phyloP scores from a whole-genome alignment of 2,797 vertebrate genomes.

The Sebastes melanostomus region DNA sequence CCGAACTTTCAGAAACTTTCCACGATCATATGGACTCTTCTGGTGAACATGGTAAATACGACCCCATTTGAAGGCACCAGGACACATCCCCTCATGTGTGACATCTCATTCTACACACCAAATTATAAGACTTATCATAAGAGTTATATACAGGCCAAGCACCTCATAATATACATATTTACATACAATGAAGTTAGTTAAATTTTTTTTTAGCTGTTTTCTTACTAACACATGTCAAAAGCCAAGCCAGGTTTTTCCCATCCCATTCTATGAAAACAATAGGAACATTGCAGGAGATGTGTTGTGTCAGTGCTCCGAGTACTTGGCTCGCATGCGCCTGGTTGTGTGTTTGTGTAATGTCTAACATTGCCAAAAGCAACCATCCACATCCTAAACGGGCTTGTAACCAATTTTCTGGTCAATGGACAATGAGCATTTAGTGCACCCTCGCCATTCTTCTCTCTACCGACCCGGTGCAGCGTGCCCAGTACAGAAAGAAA shows the following conservation, averaged over 20 bases:
- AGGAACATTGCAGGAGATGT: background rate
- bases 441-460: conserved; percentile 2
- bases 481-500: background rate
- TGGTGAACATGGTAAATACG: too few relatives aligned
- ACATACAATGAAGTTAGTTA: background rate
- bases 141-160: background rate
- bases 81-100: background rate
- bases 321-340: conserved; percentile 7
- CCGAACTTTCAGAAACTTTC: too few relatives aligned
- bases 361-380: conserved; percentile 50
- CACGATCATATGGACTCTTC: too few relatives aligned
- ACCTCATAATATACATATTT: background rate
- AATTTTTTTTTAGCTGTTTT: background rate
- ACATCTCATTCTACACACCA: background rate
- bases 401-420: conserved; percentile 68
- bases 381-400: conserved; percentile 54
- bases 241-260: background rate
- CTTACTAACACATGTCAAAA: background rate
- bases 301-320: background rate
- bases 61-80: too few relatives aligned
- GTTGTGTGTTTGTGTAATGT: conserved; percentile 20
- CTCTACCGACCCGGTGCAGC: background rate
- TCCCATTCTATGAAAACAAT: background rate
- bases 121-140: background rate
- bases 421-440: conserved; percentile 50